Base-by-base conservation (phyloP, 2,888 invertebrate species). In the Epistrophe eligans region DNA sequence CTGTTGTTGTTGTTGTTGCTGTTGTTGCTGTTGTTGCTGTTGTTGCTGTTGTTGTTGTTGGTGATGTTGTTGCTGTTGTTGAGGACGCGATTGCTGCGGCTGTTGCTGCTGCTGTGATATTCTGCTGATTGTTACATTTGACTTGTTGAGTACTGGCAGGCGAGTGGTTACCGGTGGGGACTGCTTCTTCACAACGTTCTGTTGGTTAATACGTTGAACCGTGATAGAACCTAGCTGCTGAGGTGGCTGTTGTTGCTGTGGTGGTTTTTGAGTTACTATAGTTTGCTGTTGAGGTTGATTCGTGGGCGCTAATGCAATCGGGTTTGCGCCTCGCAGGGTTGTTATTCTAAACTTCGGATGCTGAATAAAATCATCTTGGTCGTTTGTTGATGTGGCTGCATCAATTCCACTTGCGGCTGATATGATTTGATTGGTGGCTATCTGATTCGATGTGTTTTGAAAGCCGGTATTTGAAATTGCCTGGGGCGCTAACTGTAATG, bases 91-190 rank as follows among this genome's bases (percentile, higher is more conserved):
- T 52, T 90, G 91, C 32, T 90, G 90, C 32, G 77, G 90, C 7
- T 91, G 84, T 28, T 79, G 90, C 6, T 91, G 84, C 55, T 90
- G 91, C 28, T 90, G 90, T 40, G 84, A 90, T 88, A 92, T 90
- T 38, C 91, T 90, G 89, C 92, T 92, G 24, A 92, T 92, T 13
- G 92, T 92, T 17, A 92, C 91, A 88, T 92, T 92, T 77, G 92
- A 91, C 40, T 92, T 92, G 73, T 91, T 92, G 8, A 91, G 72
- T 50, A 91, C 73, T 0, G 92, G 92, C 60, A 91, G 10, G n/a
- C 76, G 84, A 9, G 89, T 79, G 77, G 89, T 35, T 82, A 89
- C 28, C 80, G 43, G 40, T 40, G 19, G 17, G 9, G 35, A 15
- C 6, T 70, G 70, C 35, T 87, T 79, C 35, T 84, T 80, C 7